Base-by-base conservation (phyloP, 2,888 invertebrate genomes). In the Gerris lacustris region DNA sequence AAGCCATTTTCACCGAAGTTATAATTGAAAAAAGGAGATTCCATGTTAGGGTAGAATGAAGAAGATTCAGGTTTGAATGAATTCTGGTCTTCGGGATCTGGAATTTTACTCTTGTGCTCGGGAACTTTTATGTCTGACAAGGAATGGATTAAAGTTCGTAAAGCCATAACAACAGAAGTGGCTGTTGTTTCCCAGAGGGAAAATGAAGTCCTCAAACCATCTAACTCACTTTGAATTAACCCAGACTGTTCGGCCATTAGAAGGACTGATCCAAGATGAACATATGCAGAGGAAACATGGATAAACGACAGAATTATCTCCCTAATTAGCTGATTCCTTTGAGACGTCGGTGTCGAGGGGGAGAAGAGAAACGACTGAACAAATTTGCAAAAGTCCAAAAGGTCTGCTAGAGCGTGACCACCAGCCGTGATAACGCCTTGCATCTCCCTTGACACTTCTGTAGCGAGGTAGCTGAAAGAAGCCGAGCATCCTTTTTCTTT, bases 291-390 rank as follows among this genome's bases (percentile, higher is more conserved):
- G 9, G 64, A 64, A 18, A 64, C 17, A 18, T 64, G 64, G 17
- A 64, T 64, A 64, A 64, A 64, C 18, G 64, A 64, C 6, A 64
- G 17, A n/a, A 64, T 17, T 31, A 64, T 64, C 64, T 64, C 64
- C 17, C 31, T 64, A 9, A 64, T n/a, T 18, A 64, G 11, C 18
- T 18, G 17, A 18, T 9, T 18, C 31, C 31, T 64, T n/a, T 64
- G 64, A 2, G 31, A 64, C 2, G 31, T 31, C 1, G 17, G n/a
- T n/a, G 9, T 64, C 9, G 31, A n/a, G 18, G 64, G 18, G 17
- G 18, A 9, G 18, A 64, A n/a, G 7, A 64, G 9, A 64, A 64
- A 64, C 7, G 17, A 18, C 17, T 64, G 64, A 64, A 64, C 31
- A n/a, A 31, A n/a, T 64, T 64, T 64, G 18, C 64, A 64, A 64